phyloP scores from a whole-genome alignment of 64 coral and sea anemone species.

The Astreopora myriophthalma region DNA sequence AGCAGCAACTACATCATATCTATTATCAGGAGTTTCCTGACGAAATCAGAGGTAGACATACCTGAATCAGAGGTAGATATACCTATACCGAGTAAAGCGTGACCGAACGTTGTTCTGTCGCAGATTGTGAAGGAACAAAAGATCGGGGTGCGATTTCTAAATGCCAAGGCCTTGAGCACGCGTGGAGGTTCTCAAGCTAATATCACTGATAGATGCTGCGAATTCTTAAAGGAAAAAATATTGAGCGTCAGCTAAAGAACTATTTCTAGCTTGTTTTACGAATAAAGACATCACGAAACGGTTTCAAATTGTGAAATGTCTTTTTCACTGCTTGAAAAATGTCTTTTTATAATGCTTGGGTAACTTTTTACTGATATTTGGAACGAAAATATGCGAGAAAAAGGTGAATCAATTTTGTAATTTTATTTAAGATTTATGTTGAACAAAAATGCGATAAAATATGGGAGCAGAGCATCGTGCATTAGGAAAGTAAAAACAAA shows the following conservation, averaged over 20 bases:
- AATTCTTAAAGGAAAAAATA: conserved; percentile 4
- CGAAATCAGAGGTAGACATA: neutral
- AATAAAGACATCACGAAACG: neutral
- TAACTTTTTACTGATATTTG: too few relatives aligned
- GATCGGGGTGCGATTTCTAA: too few relatives aligned
- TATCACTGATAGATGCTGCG: neutral
- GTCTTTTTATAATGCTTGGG: too few relatives aligned
- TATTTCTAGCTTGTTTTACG: neutral
- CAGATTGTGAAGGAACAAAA: neutral
- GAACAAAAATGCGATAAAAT: too few relatives aligned
- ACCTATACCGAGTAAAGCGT: too few relatives aligned
- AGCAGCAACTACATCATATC: neutral
- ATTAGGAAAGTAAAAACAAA: too few relatives aligned
- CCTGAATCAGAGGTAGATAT: too few relatives aligned
- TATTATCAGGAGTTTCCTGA: neutral
- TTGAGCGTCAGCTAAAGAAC: neutral
- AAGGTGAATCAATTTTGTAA: too few relatives aligned
- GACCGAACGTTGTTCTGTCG: neutral
- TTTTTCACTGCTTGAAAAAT: too few relatives aligned
- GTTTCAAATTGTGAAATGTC: neutral
- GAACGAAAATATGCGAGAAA: too few relatives aligned
- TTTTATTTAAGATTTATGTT: too few relatives aligned
- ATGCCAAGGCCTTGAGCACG: conserved; percentile 9
- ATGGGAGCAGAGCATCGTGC: too few relatives aligned
- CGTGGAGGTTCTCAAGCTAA: neutral